These are phyloP conservation scores for Synchiropus splendidus DNA, from an alignment of 2,113 vertebrate species.

Conservation along the genomic window DNA sequence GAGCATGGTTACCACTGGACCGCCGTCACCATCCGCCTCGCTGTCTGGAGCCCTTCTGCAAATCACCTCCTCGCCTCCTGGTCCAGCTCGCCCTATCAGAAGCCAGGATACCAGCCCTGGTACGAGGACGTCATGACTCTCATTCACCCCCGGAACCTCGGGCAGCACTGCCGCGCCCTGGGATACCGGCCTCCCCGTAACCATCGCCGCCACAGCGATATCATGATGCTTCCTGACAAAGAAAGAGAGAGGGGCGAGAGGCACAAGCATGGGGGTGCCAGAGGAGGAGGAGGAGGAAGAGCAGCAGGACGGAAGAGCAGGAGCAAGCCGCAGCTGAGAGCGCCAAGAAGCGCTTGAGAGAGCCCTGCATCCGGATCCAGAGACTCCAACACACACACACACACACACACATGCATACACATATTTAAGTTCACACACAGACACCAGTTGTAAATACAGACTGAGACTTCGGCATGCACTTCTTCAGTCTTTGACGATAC, in stretches of 20 bases:
- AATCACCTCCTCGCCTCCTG: slow-evolving; percentile 27
- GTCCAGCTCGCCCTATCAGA: slow-evolving; percentile 26
- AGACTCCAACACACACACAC: slow-evolving; percentile 3
- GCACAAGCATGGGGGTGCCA: slow-evolving; percentile 46
- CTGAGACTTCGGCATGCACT: slow-evolving; percentile 44
- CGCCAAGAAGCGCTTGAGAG: slow-evolving; percentile 61
- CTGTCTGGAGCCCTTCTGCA: slow-evolving; percentile 56
- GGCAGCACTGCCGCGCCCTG: slow-evolving; percentile 61
- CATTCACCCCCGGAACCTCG: slow-evolving; percentile 57
- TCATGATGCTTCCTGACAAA: slow-evolving; percentile 10
- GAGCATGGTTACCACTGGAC: slow-evolving; percentile 75
- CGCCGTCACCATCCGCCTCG: slow-evolving; percentile 60
- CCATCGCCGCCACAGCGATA: slow-evolving; percentile 37
- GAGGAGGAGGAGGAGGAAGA: slow-evolving; percentile 37
- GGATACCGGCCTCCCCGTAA: slow-evolving; percentile 53
- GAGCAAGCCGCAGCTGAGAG: slow-evolving; percentile 66
- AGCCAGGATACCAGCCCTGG: slow-evolving; percentile 43
- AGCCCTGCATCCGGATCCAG: too few relatives aligned
- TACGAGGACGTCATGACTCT: slow-evolving; percentile 65
- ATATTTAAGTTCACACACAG: slow-evolving; percentile 37
- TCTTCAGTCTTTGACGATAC: slow-evolving; percentile 22
- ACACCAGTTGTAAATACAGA: slow-evolving; percentile 44
- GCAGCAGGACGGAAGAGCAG: slow-evolving; percentile 69
- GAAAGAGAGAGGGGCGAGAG: slow-evolving; percentile 47
- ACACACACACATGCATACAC: slow-evolving; percentile 23